These are phyloP conservation scores for Theocolax elegans DNA, from an alignment of 1,140 invertebrate genomes.

Conservation along the genomic window DNA sequence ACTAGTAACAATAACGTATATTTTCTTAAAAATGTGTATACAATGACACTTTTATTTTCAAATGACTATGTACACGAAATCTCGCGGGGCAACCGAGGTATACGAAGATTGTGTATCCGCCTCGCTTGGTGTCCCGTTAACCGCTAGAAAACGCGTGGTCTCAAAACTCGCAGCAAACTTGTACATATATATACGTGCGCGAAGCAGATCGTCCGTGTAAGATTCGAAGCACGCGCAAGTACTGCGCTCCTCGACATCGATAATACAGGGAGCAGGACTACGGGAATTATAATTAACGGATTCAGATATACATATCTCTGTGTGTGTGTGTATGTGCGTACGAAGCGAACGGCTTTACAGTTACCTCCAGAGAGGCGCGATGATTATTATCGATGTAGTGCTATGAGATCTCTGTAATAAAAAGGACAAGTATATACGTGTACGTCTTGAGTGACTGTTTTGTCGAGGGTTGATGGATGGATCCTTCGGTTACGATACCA, in stretches of 20 bases:
- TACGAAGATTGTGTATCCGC: slow-evolving; percentile 8
- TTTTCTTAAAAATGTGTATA: too few relatives aligned
- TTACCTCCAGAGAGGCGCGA: background rate
- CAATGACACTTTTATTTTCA: slow-evolving; percentile 15
- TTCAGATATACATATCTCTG: too few relatives aligned
- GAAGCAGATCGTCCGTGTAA: background rate
- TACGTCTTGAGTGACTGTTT: slow-evolving; percentile 5
- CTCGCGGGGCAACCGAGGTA: background rate
- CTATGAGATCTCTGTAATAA: too few relatives aligned
- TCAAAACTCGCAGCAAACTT: background rate
- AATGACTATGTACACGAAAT: background rate
- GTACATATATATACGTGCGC: background rate
- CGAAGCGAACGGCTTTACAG: slow-evolving; percentile 16
- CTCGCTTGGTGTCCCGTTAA: slow-evolving; percentile 23
- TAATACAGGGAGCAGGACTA: background rate
- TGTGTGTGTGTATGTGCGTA: background rate
- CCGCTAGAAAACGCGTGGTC: background rate
- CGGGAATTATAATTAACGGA: slow-evolving; percentile 22
- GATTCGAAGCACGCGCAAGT: slow-evolving; percentile 26
- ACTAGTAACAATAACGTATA: too few relatives aligned
- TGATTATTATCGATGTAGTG: background rate
- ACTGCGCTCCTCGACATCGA: slow-evolving; percentile 1
- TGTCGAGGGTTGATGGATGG: background rate
- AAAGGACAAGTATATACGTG: too few relatives aligned
- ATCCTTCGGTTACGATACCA: background rate